Conservation (phyloP, 1,140 invertebrate genomes). For the Tetramorium alpestre region DNA sequence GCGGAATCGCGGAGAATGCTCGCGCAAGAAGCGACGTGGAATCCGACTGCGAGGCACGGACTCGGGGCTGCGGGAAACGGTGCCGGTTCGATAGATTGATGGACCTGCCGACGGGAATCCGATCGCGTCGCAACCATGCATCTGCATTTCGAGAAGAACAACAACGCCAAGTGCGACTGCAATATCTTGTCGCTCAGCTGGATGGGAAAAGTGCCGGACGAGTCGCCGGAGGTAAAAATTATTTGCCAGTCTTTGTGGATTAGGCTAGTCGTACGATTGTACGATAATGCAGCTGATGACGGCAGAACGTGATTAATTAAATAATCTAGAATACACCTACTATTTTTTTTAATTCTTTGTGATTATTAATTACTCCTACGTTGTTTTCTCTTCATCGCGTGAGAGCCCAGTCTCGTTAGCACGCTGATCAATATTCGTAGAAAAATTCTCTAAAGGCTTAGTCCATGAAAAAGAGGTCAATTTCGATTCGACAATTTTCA, state of each 20-base stretch:
- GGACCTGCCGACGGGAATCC: slow-evolving; percentile 45
- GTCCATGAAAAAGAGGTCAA: background rate
- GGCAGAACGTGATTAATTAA: background rate
- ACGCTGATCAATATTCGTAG: background rate
- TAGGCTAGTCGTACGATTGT: no score
- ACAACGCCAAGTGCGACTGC: slow-evolving; percentile 97
- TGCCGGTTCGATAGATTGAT: slow-evolving; percentile 68
- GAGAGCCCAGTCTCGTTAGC: background rate
- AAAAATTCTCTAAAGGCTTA: background rate
- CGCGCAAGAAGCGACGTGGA: slow-evolving; percentile 25
- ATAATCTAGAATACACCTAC: background rate
- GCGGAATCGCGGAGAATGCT: slow-evolving; percentile 11
- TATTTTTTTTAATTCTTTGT: background rate
- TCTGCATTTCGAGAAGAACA: slow-evolving; percentile 96
- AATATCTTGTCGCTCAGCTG: slow-evolving; percentile 97
- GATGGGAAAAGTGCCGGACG: slow-evolving; percentile 99
- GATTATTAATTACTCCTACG: background rate
- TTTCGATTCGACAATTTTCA: background rate
- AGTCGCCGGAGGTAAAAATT: slow-evolving; percentile 94
- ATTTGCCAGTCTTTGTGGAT: background rate
- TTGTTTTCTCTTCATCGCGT: background rate
- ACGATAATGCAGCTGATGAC: no score
- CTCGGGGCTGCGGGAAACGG: slow-evolving; percentile 33
- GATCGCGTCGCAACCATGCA: slow-evolving; percentile 88
- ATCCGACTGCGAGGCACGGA: slow-evolving; percentile 16